Conservation (phyloP, 2,113 vertebrate genomes). For the Numenius arquata region DNA sequence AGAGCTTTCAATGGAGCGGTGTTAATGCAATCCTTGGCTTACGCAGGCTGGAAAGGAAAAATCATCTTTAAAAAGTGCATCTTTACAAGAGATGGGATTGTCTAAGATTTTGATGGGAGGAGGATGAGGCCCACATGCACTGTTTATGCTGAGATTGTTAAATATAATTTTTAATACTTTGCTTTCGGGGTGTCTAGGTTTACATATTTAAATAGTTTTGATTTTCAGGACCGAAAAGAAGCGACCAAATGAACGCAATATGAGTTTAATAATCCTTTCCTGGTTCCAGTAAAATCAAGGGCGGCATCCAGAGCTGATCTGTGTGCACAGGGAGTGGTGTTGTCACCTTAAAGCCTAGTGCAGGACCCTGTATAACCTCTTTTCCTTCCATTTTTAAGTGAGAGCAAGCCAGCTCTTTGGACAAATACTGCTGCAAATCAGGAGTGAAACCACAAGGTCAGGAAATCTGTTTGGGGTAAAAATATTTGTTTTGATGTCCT, state of each 20-base stretch:
- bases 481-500: slow-evolving; percentile 27
- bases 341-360: neutral
- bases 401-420: neutral
- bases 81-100: neutral
- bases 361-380: neutral
- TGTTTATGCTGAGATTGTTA: neutral
- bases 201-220: neutral
- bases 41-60: neutral
- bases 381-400: neutral
- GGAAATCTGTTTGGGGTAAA: neutral
- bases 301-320: neutral
- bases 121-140: neutral
- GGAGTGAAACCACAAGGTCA: neutral
- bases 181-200: neutral
- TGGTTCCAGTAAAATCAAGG: neutral
- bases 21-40: neutral
- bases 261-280: neutral
- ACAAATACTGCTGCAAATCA: neutral
- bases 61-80: neutral
- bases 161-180: neutral
- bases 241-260: neutral
- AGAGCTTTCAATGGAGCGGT: neutral
- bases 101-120: neutral
- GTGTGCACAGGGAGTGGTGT: neutral
- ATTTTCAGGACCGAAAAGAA: neutral